phyloP scores from a whole-genome alignment of 2,888 invertebrate genomes.

The Diplolepis rosae region DNA sequence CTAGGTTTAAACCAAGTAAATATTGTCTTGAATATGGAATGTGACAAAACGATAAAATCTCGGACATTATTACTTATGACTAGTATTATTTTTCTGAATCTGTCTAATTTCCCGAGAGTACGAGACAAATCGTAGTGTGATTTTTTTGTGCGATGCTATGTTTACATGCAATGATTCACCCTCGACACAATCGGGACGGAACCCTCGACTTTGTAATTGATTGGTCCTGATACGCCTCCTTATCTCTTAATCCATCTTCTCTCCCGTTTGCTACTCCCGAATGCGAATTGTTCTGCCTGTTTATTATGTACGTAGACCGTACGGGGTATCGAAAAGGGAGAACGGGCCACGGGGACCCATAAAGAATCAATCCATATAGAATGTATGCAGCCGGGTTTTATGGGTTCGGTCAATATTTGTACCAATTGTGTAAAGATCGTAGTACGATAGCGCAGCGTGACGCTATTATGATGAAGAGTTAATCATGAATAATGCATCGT shows the following conservation, averaged over 20 bases:
- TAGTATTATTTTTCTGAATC: neutral
- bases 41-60: neutral
- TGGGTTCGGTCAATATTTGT: slow-evolving; percentile 67
- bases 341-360: slow-evolving; percentile 47
- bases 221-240: slow-evolving; percentile 72
- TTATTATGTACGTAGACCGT: slow-evolving; percentile 47
- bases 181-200: slow-evolving; percentile 37
- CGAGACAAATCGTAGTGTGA: slow-evolving; percentile 9
- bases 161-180: slow-evolving; percentile 40
- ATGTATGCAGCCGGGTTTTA: slow-evolving; percentile 49
- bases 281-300: slow-evolving; percentile 52
- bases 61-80: neutral
- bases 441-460: slow-evolving; percentile 41
- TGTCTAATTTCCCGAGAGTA: slow-evolving; percentile 8
- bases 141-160: slow-evolving; percentile 27
- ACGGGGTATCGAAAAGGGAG: slow-evolving; percentile 29
- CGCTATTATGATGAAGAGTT: slow-evolving; percentile 48
- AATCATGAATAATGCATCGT: slow-evolving; percentile 61
- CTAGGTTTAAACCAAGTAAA: too few relatives aligned
- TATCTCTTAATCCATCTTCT: slow-evolving; percentile 69
- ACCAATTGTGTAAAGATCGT: slow-evolving; percentile 55
- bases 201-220: slow-evolving; percentile 70
- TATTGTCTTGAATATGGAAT: too few relatives aligned
- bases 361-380: slow-evolving; percentile 67
- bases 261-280: slow-evolving; percentile 53